Conservation (phyloP, 1,140 invertebrate genomes). For the Plodia interpunctella region DNA sequence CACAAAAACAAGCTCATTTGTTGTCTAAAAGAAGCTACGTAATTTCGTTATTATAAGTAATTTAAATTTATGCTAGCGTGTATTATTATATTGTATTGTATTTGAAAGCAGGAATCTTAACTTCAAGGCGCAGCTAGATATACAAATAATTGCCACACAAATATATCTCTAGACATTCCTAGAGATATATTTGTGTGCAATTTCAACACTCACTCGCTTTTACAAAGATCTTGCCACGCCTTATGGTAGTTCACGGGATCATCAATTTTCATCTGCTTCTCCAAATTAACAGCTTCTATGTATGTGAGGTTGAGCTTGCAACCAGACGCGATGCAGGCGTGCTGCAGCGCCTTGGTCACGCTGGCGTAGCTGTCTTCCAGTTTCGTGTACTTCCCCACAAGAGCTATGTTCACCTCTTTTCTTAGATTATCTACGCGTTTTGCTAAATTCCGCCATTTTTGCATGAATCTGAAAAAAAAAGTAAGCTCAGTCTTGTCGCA, state of each 20-base stretch:
- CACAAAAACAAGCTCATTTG: no score
- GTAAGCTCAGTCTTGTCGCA: no score
- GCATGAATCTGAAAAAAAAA: constrained; percentile 83
- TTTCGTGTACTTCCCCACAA: constrained; percentile 99
- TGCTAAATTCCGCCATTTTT: constrained; percentile 93
- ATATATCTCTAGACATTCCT: no score
- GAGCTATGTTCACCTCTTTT: constrained; percentile 91
- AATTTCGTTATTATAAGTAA: no score
- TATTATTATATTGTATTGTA: no score
- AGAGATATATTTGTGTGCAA: no score
- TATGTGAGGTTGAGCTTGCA: constrained; percentile 93
- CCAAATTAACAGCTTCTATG: constrained; percentile 94
- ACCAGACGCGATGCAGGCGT: constrained; percentile 90
- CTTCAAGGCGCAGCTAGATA: no score
- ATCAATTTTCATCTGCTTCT: constrained; percentile 82
- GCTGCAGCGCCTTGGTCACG: constrained; percentile 95
- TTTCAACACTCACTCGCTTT: constrained; percentile 85
- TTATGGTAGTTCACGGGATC: constrained; percentile 93
- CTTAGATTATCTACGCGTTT: constrained; percentile 88
- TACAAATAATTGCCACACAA: no score
- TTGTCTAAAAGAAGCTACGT: no score
- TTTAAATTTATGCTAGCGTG: no score
- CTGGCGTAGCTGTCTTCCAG: constrained; percentile 98
- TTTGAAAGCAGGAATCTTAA: no score
- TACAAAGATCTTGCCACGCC: constrained; percentile 95